phyloP scores from a whole-genome alignment of 2,888 invertebrate genomes.

The Lycaena phlaeas region DNA sequence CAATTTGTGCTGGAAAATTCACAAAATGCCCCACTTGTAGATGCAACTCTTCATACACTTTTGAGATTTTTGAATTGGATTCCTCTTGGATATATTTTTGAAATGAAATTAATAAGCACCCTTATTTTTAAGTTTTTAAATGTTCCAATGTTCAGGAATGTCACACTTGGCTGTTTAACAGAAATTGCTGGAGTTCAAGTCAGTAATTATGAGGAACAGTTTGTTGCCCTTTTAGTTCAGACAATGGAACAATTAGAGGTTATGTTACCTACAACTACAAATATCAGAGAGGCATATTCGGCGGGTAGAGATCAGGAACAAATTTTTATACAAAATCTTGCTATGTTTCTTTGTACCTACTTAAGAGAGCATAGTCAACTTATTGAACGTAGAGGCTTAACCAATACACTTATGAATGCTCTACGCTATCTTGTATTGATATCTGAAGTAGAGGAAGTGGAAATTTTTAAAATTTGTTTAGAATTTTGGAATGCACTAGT shows the following conservation, averaged over 20 bases:
- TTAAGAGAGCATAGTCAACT: slow-evolving; percentile 95
- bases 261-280: slow-evolving; percentile 92
- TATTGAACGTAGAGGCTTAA: slow-evolving; percentile 86
- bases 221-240: slow-evolving; percentile 90
- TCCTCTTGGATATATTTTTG: slow-evolving; percentile 99
- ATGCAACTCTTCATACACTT: slow-evolving; percentile 95
- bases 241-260: slow-evolving; percentile 94
- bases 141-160: slow-evolving; percentile 98
- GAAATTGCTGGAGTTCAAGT: slow-evolving; percentile 96
- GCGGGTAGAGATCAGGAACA: slow-evolving; percentile 97
- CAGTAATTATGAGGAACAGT: slow-evolving; percentile 93
- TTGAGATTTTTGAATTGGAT: slow-evolving; percentile 99
- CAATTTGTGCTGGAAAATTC: slow-evolving; percentile 98
- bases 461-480: slow-evolving; percentile 99
- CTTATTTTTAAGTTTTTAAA: slow-evolving; percentile 97
- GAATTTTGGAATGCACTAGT: slow-evolving; percentile 98
- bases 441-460: slow-evolving; percentile 98
- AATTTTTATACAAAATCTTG: slow-evolving; percentile 98
- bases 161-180: slow-evolving; percentile 97
- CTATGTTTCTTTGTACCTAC: slow-evolving; percentile 96
- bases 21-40: slow-evolving; percentile 96
- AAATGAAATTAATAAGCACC: slow-evolving; percentile 96
- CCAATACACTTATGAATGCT: slow-evolving; percentile 85
- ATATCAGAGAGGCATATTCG: slow-evolving; percentile 95
- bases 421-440: slow-evolving; percentile 90